Evolutionary conservation across 2,888 invertebrate genomes (phyloP).

Genomic region (Dromius quadrimaculatus): DNA sequence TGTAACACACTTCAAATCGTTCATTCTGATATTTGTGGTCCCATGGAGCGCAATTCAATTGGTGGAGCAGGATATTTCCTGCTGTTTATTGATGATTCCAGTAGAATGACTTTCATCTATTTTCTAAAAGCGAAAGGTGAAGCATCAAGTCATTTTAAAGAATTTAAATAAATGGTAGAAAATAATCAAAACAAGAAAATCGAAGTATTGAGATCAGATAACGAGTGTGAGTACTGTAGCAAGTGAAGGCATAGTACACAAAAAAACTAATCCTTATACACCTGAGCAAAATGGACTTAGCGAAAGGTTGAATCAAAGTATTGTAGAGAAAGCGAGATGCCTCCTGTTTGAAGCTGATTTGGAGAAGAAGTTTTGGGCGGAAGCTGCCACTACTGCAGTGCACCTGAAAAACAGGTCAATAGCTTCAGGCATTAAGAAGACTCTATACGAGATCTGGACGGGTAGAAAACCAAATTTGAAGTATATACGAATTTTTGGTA

Average conservation of each 20-base stretch:
- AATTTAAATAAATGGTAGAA: constrained; percentile 53
- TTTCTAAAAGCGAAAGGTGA: constrained; percentile 55
- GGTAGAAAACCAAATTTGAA: constrained; percentile 56
- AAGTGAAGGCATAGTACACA: no score
- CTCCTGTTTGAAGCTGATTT: constrained; percentile 36
- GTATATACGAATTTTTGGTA: constrained; percentile 55
- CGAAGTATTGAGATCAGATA: constrained; percentile 55
- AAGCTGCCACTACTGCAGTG: constrained; percentile 53
- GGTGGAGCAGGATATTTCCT: constrained; percentile 50
- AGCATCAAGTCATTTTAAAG: constrained; percentile 54
- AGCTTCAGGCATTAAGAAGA: neutral
- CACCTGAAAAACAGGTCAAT: neutral
- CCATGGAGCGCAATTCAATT: constrained; percentile 50
- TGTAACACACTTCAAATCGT: no score
- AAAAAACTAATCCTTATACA: constrained; percentile 51
- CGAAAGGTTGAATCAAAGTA: constrained; percentile 57
- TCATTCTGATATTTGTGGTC: no score
- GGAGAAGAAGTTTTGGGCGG: constrained; percentile 57
- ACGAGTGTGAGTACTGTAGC: constrained; percentile 54
- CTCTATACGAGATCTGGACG: constrained; percentile 35
- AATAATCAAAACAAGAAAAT: constrained; percentile 55
- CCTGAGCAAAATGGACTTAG: constrained; percentile 57
- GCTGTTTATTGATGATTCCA: constrained; percentile 53
- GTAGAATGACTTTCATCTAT: constrained; percentile 49
- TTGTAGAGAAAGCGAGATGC: constrained; percentile 56